Evolutionary conservation across 2,797 vertebrate genomes (phyloP).

Genomic region (Pampus argenteus): DNA sequence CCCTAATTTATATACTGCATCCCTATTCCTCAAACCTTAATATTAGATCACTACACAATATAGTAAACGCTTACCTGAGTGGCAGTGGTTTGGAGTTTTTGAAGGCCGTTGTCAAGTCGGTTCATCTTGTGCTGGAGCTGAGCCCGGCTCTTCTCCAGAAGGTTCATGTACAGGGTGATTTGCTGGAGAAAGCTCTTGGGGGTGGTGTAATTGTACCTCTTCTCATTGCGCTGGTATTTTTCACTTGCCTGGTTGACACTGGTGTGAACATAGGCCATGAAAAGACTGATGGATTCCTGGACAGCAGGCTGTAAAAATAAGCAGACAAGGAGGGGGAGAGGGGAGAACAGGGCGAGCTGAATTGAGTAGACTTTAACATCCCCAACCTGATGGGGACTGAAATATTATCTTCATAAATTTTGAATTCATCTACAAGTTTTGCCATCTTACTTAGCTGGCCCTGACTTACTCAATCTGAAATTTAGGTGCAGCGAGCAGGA

Average conservation of each 20-base stretch:
- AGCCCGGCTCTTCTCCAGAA: constrained; percentile 84
- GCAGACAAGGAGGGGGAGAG: constrained; percentile 68
- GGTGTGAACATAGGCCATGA: constrained; percentile 89
- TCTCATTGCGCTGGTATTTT: constrained; percentile 87
- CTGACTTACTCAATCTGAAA: constrained; percentile 89
- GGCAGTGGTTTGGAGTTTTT: constrained; percentile 87
- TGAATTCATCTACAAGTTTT: constrained; percentile 89
- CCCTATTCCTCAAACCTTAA: constrained; percentile 8
- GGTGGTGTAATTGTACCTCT: constrained; percentile 87
- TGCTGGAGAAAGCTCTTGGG: constrained; percentile 91
- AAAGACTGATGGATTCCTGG: constrained; percentile 89
- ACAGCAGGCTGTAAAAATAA: constrained; percentile 86
- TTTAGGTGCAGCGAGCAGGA: constrained; percentile 83
- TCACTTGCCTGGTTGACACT: constrained; percentile 87
- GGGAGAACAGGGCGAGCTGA: constrained; percentile 70
- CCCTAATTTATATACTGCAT: constrained; percentile 26
- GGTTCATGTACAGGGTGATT: constrained; percentile 86
- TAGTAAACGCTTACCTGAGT: constrained; percentile 82
- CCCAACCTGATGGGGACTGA: constrained; percentile 83
- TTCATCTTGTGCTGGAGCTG: constrained; percentile 81
- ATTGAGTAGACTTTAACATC: constrained; percentile 88
- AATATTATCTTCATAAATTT: constrained; percentile 92
- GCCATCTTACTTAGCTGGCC: constrained; percentile 80
- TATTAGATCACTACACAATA: constrained; percentile 5
- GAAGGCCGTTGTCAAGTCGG: constrained; percentile 84